Evolutionary conservation across 2,113 vertebrate genomes (phyloP), one percentile per base, ranked within the genome.

Genomic region (Uropsilus gracilis): DNA sequence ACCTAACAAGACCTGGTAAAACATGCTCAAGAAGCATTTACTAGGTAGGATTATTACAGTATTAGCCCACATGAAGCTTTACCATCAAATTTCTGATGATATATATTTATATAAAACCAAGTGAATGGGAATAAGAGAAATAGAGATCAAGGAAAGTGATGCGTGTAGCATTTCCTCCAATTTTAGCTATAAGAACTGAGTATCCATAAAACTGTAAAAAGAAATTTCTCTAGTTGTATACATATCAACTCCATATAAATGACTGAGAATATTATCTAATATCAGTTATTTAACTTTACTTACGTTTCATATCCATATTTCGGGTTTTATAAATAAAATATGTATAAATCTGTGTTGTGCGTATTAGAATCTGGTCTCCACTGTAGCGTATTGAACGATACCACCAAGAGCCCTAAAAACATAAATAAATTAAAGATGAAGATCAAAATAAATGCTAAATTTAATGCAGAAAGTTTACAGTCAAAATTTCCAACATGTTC

Each of bases 281-380:
- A 75, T 32, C 8, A 96, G 53, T 30, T 77, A 22, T 50, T 69
- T 71, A 85, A 91, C 76, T 96, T 86, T 94, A 99, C 99, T 99
- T 97, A 99, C 99, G 98, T 97, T 99, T 99, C 99, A 99, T 99
- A 98, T 99, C 99, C 99, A 99, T 99, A 94, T 99, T 99, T 30
- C 99, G 98, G 0, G 99, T 99, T 98, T 99, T 99, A 98, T 99
- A 99, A 98, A 99, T 99, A 97, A 99, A 99, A 95, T 99, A 99
- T 2, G 99, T 99, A 96, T 99, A 99, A 97, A 99, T 99, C 94
- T 99, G 99, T 6, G 99, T 99, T 30, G 99, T 99, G 89, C 99
- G 99, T 91, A 99, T 99, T 96, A 99, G 99, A 98, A 99, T 99
- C 98, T 99, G 99, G 96, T 99, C 99, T 53, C 99, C 99, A 13